Conservation (phyloP, 2,113 vertebrate species). For the Colius striatus region DNA sequence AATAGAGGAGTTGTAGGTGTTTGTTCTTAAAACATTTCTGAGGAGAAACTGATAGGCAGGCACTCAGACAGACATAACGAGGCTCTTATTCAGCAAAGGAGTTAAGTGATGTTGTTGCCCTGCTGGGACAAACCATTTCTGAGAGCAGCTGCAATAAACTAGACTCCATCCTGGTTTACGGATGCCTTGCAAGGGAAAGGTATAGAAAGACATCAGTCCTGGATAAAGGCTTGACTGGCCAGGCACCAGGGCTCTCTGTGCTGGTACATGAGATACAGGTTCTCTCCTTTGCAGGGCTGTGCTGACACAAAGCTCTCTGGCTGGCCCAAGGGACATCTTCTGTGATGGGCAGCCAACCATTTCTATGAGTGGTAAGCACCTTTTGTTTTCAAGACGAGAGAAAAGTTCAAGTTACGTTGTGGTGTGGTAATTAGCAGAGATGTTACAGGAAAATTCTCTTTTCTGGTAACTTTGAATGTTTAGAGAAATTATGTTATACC, state of each 20-base stretch:
- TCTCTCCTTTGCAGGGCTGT: background rate
- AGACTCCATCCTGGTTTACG: background rate
- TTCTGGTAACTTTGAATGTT: background rate
- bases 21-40: background rate
- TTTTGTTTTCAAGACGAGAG: background rate
- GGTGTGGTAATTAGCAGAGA: background rate
- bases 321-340: background rate
- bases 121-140: background rate
- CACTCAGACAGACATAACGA: background rate
- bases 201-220: background rate
- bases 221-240: background rate
- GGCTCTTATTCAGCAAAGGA: background rate
- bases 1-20: background rate
- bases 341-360: background rate
- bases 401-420: background rate
- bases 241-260: background rate
- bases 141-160: background rate
- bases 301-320: background rate
- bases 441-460: background rate
- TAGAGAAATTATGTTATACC: background rate
- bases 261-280: background rate
- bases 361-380: background rate
- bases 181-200: background rate
- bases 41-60: background rate
- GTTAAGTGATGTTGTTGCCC: accelerated